Evolutionary conservation across 2,113 vertebrate genomes (phyloP).

Genomic region (Etheostoma spectabile): DNA sequence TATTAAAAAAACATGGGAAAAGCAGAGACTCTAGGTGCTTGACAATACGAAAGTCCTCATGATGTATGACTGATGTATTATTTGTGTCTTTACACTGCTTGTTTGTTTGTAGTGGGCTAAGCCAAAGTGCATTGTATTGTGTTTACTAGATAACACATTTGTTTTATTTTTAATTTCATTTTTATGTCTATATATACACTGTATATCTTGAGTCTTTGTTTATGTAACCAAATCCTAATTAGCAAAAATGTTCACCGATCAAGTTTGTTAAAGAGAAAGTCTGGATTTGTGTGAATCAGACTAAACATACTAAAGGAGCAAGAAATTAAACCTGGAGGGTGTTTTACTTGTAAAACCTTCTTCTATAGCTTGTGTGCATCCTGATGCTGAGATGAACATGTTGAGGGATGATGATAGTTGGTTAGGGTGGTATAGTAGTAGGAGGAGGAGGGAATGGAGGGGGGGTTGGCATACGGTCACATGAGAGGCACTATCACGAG

Average conservation of each 20-base stretch:
- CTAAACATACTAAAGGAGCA: not conserved
- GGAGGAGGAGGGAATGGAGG: not conserved
- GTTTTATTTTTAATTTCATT: too few relatives aligned
- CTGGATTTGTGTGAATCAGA: not conserved
- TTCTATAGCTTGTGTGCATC: slow-evolving; percentile 13
- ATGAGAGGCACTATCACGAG: slow-evolving; percentile 62
- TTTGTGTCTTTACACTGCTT: not conserved
- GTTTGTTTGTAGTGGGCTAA: not conserved
- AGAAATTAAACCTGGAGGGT: slow-evolving; percentile 1
- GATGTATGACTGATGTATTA: not conserved
- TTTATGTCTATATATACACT: too few relatives aligned
- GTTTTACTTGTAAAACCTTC: not conserved
- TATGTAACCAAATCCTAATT: not conserved
- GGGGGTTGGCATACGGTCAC: slow-evolving; percentile 67
- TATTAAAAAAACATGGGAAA: too few relatives aligned
- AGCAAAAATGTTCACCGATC: not conserved
- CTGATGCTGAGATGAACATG: slow-evolving; percentile 1
- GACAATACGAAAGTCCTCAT: too few relatives aligned
- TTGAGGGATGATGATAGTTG: slow-evolving; percentile 35
- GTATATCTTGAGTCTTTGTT: not conserved
- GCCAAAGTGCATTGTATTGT: too few relatives aligned
- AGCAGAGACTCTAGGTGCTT: too few relatives aligned
- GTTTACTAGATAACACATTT: too few relatives aligned
- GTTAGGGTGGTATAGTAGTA: not conserved
- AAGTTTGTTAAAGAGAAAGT: not conserved